phyloP scores from a whole-genome alignment of 2,888 invertebrate species.

The Dicycla oo region DNA sequence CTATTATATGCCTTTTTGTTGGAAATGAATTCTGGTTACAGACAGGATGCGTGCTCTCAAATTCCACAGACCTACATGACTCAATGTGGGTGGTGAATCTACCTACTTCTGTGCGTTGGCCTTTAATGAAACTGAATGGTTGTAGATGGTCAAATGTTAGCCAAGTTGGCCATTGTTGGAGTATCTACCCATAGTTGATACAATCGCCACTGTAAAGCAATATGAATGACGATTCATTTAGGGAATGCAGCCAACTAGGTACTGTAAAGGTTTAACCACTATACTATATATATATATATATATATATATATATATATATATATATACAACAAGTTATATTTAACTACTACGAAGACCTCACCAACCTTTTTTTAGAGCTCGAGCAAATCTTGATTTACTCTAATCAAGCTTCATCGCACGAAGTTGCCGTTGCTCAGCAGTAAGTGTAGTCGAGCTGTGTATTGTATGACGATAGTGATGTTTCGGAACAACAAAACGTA shows the following conservation, averaged over 20 bases:
- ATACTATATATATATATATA: too few relatives aligned
- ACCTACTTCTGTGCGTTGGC: conserved; percentile 37
- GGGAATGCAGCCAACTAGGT: not conserved
- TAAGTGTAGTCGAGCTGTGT: not conserved
- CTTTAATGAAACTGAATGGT: conserved; percentile 45
- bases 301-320: too few relatives aligned
- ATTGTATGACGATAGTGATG: not conserved
- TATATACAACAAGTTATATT: too few relatives aligned
- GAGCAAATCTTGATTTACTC: not conserved
- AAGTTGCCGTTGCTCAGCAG: not conserved
- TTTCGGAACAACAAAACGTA: not conserved
- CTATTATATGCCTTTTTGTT: conserved; percentile 85
- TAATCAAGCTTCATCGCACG: not conserved
- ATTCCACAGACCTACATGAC: conserved; percentile 69
- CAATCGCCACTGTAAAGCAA: not conserved
- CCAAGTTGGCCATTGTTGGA: conserved; percentile 26
- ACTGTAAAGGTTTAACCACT: too few relatives aligned
- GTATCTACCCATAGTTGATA: not conserved
- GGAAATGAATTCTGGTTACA: conserved; percentile 72
- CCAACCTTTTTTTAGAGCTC: not conserved
- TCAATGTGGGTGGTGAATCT: conserved; percentile 55
- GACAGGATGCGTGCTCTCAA: conserved; percentile 75
- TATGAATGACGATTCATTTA: conserved; percentile 4
- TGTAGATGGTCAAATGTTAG: conserved; percentile 30
- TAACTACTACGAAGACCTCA: too few relatives aligned